Conservation (phyloP, 2,888 invertebrate genomes). For the Spodoptera picta region DNA sequence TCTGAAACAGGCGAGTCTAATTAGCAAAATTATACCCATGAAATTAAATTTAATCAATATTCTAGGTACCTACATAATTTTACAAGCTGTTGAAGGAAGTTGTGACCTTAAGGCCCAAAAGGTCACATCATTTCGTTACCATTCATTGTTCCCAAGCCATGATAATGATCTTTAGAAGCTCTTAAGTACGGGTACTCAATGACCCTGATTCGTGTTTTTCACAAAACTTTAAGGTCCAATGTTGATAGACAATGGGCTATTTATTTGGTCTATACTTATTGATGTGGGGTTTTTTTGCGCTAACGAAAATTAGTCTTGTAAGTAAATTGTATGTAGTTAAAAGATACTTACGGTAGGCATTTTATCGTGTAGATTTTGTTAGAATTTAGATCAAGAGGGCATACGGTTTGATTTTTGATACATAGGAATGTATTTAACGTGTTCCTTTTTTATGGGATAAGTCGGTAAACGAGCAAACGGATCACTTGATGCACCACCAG, state of each 20-base stretch:
- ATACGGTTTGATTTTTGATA: too few relatives aligned
- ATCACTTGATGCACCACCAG: too few relatives aligned
- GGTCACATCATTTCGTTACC: slow-evolving; percentile 28
- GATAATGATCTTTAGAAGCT: slow-evolving; percentile 23
- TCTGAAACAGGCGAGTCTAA: slow-evolving; percentile 16
- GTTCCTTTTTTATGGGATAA: too few relatives aligned
- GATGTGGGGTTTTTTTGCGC: slow-evolving; percentile 7
- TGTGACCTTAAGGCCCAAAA: slow-evolving; percentile 8
- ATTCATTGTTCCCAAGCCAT: slow-evolving; percentile 28
- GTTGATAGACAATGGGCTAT: slow-evolving; percentile 41
- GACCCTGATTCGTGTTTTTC: slow-evolving; percentile 36
- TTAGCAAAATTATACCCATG: slow-evolving; percentile 5
- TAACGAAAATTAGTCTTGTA: slow-evolving; percentile 1
- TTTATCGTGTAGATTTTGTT: too few relatives aligned
- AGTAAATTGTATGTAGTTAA: too few relatives aligned
- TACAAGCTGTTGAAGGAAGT: slow-evolving; percentile 24
- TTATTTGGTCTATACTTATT: slow-evolving; percentile 41
- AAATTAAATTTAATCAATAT: slow-evolving; percentile 15
- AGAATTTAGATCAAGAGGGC: too few relatives aligned
- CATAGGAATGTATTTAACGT: too few relatives aligned
- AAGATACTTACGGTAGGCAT: too few relatives aligned
- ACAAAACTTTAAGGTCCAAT: slow-evolving; percentile 13
- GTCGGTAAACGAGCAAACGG: too few relatives aligned
- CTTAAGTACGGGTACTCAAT: neutral
- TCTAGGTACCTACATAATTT: slow-evolving; percentile 24